These are phyloP conservation scores for Oxyruncus cristatus DNA, from an alignment of 2,113 vertebrate species.

Conservation along the genomic window DNA sequence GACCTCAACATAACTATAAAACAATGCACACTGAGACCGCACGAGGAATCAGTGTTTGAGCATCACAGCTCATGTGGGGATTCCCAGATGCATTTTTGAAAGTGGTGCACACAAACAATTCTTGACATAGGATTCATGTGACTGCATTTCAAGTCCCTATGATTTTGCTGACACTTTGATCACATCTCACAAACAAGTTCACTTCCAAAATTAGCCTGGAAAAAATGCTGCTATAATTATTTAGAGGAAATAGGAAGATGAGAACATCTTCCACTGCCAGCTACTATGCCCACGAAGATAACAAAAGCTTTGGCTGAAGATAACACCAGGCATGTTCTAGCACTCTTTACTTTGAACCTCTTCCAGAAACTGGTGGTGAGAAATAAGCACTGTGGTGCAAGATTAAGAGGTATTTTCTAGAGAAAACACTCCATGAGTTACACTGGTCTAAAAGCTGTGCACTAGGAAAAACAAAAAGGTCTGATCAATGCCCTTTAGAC, in stretches of 20 bases:
- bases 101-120: neutral
- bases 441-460: neutral
- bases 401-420: neutral
- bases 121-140: neutral
- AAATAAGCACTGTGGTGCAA: neutral
- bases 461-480: neutral
- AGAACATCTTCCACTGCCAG: neutral
- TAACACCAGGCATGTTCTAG: neutral
- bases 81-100: neutral
- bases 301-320: constrained; percentile 24
- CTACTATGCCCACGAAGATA: neutral
- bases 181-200: neutral
- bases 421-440: neutral
- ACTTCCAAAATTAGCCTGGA: constrained; percentile 38
- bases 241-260: constrained; percentile 9
- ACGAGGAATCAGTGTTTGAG: neutral
- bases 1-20: neutral
- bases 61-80: neutral
- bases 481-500: neutral
- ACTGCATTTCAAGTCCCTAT: neutral
- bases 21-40: accelerated
- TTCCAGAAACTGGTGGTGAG: neutral
- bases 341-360: neutral
- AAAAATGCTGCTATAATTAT: constrained; percentile 10
- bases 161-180: neutral